Evolutionary conservation across 1,140 invertebrate species (phyloP).

Genomic region (Drosophila pseudoobscura): DNA sequence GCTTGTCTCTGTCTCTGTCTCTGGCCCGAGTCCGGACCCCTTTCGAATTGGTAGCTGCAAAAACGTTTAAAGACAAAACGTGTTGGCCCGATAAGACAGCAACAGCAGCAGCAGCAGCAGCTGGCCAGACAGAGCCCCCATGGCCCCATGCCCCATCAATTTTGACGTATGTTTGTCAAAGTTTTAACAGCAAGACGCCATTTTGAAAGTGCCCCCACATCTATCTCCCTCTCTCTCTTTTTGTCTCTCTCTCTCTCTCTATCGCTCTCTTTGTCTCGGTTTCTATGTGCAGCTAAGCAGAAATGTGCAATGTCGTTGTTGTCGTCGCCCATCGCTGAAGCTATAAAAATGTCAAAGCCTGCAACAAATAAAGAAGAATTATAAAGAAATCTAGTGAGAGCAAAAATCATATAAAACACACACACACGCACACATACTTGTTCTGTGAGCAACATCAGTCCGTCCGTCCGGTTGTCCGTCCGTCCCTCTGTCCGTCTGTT

Average conservation of each 20-base stretch:
- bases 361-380: slow-evolving; percentile 63
- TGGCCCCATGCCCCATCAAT: slow-evolving; percentile 52
- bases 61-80: slow-evolving; percentile 79
- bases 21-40: slow-evolving; percentile 6
- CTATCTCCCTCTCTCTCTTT: background rate
- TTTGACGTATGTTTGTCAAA: slow-evolving; percentile 68
- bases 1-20: background rate
- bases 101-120: background rate
- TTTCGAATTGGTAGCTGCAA: slow-evolving; percentile 66
- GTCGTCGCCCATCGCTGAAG: slow-evolving; percentile 42
- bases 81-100: slow-evolving; percentile 53
- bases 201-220: slow-evolving; percentile 43
- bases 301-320: slow-evolving; percentile 59
- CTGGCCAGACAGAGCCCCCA: slow-evolving; percentile 16
- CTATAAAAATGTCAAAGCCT: slow-evolving; percentile 72
- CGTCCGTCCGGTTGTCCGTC: background rate
- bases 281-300: slow-evolving; percentile 63
- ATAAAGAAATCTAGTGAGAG: slow-evolving; percentile 62
- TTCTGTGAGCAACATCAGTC: background rate
- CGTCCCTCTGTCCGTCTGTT: background rate
- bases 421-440: background rate
- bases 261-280: slow-evolving; percentile 11
- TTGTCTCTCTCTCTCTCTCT: background rate
- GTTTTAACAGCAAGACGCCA: slow-evolving; percentile 40
- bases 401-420: slow-evolving; percentile 26